Percentiles rank a stretch among this genome's conserved stretches.
phyloP scores from a whole-genome alignment of 2,888 invertebrate genomes.

The Trachelus stipa region DNA sequence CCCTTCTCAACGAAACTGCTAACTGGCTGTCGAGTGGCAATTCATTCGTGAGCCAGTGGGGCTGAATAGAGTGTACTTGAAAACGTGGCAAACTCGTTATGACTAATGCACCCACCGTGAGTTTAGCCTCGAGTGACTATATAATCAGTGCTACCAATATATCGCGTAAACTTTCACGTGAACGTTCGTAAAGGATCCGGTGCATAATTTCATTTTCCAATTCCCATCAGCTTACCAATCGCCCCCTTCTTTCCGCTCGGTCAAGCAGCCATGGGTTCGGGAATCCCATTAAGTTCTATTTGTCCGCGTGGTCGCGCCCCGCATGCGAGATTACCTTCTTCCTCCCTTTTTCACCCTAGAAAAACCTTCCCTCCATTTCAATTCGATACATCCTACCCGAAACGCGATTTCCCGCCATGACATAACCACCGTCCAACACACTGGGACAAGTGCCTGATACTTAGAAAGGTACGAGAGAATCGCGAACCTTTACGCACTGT shows the following conservation, averaged over 20 bases:
- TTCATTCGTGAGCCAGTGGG: slow-evolving; percentile 48
- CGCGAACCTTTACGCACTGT: background rate
- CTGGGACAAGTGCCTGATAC: background rate
- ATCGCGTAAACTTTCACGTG: background rate
- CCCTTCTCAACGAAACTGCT: slow-evolving; percentile 20
- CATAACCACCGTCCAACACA: background rate
- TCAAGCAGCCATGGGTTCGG: background rate
- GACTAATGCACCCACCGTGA: background rate
- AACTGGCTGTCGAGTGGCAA: slow-evolving; percentile 46
- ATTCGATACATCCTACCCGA: background rate
- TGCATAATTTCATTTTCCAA: slow-evolving; percentile 8
- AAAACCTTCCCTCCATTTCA: background rate
- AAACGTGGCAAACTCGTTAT: slow-evolving; percentile 1
- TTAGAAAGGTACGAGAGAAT: background rate
- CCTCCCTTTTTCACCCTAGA: background rate
- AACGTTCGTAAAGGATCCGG: background rate
- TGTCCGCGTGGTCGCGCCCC: background rate
- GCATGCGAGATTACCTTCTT: slow-evolving; percentile 2
- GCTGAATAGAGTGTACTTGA: slow-evolving; percentile 41
- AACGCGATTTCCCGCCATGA: background rate
- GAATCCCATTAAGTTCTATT: background rate
- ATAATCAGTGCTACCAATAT: background rate
- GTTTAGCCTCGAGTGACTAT: background rate
- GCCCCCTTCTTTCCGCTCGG: slow-evolving; percentile 6
- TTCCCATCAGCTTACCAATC: slow-evolving; percentile 6